Percentiles rank a stretch among this genome's conserved stretches.
These are phyloP conservation scores for Callyntrura sp. DNA, from an alignment of 2,888 invertebrate species.

Conservation along the genomic window DNA sequence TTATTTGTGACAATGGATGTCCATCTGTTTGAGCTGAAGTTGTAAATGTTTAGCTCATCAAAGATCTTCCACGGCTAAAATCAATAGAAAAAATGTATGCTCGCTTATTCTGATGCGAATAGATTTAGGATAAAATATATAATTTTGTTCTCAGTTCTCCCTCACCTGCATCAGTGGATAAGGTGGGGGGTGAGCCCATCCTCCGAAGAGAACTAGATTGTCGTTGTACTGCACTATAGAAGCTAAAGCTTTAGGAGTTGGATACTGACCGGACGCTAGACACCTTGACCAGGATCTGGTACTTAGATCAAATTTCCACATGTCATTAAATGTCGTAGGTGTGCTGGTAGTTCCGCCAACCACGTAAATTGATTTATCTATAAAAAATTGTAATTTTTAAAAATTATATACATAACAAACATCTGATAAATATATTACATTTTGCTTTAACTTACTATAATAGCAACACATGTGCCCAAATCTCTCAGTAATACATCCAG, in stretches of 20 bases:
- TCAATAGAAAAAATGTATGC: slow-evolving; percentile 28
- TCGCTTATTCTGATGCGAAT: no score
- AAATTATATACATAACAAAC: no score
- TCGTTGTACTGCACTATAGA: slow-evolving; percentile 95
- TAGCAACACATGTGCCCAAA: slow-evolving; percentile 97
- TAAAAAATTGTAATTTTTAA: no score
- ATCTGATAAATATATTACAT: slow-evolving; percentile 13
- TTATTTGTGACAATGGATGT: slow-evolving; percentile 88
- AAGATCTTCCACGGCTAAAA: slow-evolving; percentile 91
- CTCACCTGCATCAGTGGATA: slow-evolving; percentile 81
- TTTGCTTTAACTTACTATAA: slow-evolving; percentile 86
- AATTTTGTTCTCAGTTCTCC: no score
- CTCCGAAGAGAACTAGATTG: slow-evolving; percentile 95
- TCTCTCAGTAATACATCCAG: slow-evolving; percentile 92
- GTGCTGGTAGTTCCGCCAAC: slow-evolving; percentile 97
- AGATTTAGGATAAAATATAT: no score
- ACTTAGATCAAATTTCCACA: slow-evolving; percentile 97
- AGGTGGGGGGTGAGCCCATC: slow-evolving; percentile 87
- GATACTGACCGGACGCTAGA: slow-evolving; percentile 94
- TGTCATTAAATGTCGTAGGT: slow-evolving; percentile 98
- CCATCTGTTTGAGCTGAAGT: slow-evolving; percentile 93
- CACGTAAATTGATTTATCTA: slow-evolving; percentile 94
- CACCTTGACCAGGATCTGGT: slow-evolving; percentile 94
- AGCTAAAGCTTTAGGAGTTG: slow-evolving; percentile 98
- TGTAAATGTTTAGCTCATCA: slow-evolving; percentile 96